Base-by-base conservation (phyloP, 1,140 invertebrate species). In the Asobara japonica region DNA sequence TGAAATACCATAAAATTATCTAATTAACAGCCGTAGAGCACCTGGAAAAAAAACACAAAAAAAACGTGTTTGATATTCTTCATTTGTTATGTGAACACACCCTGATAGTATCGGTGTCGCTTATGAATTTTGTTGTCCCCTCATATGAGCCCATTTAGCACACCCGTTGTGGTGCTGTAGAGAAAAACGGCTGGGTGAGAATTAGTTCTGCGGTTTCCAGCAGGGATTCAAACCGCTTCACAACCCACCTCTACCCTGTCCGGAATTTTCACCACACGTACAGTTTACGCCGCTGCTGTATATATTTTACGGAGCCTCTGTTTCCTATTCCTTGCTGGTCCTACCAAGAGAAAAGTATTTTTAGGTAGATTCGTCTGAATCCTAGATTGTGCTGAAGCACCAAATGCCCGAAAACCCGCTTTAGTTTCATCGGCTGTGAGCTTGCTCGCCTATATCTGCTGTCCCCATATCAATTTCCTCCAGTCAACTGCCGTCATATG, bases 161-260 rank as follows among this genome's bases (percentile, higher is more conserved):
- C 69, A 71, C 33, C 69, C 60, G 67, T 65, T 29, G 60, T 29
- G 29, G 29, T 18, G 27, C 3, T 56, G 51, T 8, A 38, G 48
- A 56, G 65, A 48, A n/a, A 73, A 73, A 38, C 20, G 48, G 60
- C 41, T 29, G 33, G 22, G 38, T 38, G 65, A 38, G 72, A 73
- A 69, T 73, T 73, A 73, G 72, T 69, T 73, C 31, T 73, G 72
- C 27, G 72, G 66, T 56, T 69, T 73, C 27, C 3, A 29, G 61
- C 61, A 56, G 67, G 56, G 67, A 69, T 69, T 73, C 72, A 41
- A 64, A 69, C 60, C 38, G 16, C 69, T 60, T 69, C 33, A 18
- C 38, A 16, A 11, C 16, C 27, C 41, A 16, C 10, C 18, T 10
- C 22, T 33, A 41, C n/a, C n/a, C 30, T 11, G 13, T 8, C 20